Evolutionary conservation across 2,888 invertebrate species (phyloP).

Genomic region (Andrena chrysosceles): DNA sequence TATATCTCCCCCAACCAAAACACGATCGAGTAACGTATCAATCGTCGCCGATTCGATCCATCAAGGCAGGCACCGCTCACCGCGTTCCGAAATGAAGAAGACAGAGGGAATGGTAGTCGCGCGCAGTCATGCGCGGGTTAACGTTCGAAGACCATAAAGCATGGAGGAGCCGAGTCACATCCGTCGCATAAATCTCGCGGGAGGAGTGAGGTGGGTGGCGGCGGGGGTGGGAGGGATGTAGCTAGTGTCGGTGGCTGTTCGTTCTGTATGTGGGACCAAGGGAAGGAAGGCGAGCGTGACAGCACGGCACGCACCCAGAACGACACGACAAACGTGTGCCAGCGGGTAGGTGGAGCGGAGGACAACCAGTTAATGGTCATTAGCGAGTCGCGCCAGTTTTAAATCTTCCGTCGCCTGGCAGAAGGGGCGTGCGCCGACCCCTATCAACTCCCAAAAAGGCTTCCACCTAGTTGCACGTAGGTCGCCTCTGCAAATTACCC

Average conservation of each 20-base stretch:
- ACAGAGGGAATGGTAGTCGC: constrained; percentile 50
- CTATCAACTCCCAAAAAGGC: constrained; percentile 71
- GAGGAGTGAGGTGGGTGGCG: constrained; percentile 57
- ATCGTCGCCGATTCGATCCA: background rate
- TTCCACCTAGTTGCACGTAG: constrained; percentile 70
- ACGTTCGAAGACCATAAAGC: constrained; percentile 81
- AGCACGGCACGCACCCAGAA: constrained; percentile 67
- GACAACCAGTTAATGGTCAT: constrained; percentile 82
- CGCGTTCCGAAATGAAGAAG: constrained; percentile 61
- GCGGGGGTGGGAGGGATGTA: too few relatives aligned
- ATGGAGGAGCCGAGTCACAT: constrained; percentile 81
- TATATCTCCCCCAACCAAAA: too few relatives aligned
- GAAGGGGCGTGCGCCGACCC: constrained; percentile 67
- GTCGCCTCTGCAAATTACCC: constrained; percentile 68
- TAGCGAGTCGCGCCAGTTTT: constrained; percentile 80
- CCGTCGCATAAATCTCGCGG: constrained; percentile 83
- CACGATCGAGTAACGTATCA: background rate
- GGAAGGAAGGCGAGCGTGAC: constrained; percentile 62
- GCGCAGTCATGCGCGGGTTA: constrained; percentile 63
- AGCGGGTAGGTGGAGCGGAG: constrained; percentile 69
- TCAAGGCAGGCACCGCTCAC: background rate
- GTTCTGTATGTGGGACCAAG: constrained; percentile 61
- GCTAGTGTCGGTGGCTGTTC: constrained; percentile 49
- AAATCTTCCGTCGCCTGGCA: constrained; percentile 77
- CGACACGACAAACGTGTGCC: constrained; percentile 71